A percentile compares a stretch with the other conserved stretches of the same genome.
Conservation (phyloP, 2,888 invertebrate genomes). For the Rotaria macrura region DNA sequence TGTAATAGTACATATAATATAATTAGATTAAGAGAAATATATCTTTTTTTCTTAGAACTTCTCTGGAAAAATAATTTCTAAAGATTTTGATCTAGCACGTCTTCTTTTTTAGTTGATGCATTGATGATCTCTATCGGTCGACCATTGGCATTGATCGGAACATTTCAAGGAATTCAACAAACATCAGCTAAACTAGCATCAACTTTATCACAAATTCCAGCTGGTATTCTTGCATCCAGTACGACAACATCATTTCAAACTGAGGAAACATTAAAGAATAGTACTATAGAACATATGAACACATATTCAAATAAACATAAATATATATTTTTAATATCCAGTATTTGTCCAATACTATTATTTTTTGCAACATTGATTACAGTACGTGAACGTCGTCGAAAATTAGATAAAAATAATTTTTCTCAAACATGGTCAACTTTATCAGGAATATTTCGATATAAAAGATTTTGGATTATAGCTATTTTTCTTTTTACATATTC, state of each 20-base stretch:
- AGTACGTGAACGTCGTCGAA: background rate
- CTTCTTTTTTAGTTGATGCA: conserved; percentile 15
- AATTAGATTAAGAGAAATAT: too few species aligned
- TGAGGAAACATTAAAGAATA: background rate
- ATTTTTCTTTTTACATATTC: background rate
- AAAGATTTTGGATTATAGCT: background rate
- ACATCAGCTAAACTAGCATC: background rate
- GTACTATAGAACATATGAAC: background rate
- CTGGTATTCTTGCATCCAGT: background rate
- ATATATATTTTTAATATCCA: background rate
- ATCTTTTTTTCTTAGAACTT: too few species aligned
- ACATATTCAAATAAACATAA: background rate
- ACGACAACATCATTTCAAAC: background rate
- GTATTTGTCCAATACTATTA: background rate
- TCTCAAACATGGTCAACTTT: background rate
- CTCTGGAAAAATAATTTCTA: too few species aligned
- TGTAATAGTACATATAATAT: too few species aligned
- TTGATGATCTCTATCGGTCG: background rate
- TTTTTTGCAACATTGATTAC: background rate
- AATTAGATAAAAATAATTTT: conserved; percentile 8
- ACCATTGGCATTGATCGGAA: background rate
- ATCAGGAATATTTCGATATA: background rate
- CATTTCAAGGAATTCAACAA: conserved; percentile 9
- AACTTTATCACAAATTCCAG: conserved; percentile 1
- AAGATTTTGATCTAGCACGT: too few species aligned